A percentile compares a stretch with the other conserved stretches of the same genome.
Evolutionary conservation across 2,888 invertebrate genomes (phyloP).

Genomic region (Drosophila recens): DNA sequence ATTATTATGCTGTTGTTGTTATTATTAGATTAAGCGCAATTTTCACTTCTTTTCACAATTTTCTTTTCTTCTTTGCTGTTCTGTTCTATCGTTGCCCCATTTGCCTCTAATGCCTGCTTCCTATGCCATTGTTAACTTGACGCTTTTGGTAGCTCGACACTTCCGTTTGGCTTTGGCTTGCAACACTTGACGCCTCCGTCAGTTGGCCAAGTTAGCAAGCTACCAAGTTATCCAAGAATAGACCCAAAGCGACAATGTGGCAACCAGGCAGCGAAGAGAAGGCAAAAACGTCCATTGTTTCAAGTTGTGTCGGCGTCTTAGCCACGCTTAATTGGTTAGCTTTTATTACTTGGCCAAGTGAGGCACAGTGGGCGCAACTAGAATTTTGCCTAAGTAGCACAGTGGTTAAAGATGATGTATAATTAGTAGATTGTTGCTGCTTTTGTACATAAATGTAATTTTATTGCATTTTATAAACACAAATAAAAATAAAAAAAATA

Average conservation of each 20-base stretch:
- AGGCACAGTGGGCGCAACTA: slow-evolving; percentile 40
- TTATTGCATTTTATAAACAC: no score
- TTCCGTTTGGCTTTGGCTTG: slow-evolving; percentile 75
- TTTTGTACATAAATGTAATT: no score
- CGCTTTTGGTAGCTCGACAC: slow-evolving; percentile 63
- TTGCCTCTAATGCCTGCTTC: slow-evolving; percentile 39
- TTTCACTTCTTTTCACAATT: slow-evolving; percentile 67
- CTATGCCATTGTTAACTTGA: slow-evolving; percentile 54
- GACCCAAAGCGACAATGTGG: slow-evolving; percentile 10
- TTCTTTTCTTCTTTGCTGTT: slow-evolving; percentile 21
- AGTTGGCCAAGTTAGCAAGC: slow-evolving; percentile 55
- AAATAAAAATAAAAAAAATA: no score
- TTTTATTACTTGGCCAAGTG: slow-evolving; percentile 79
- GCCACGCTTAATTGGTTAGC: slow-evolving; percentile 81
- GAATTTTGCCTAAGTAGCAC: not conserved
- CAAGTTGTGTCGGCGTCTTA: slow-evolving; percentile 59
- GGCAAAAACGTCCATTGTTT: slow-evolving; percentile 53
- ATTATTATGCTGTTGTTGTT: slow-evolving; percentile 83
- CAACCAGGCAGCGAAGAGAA: slow-evolving; percentile 12
- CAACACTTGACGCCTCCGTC: slow-evolving; percentile 73
- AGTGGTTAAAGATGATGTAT: not conserved
- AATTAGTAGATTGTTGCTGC: no score
- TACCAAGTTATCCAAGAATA: slow-evolving; percentile 12
- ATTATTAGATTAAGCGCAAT: slow-evolving; percentile 84
- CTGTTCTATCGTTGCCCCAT: slow-evolving; percentile 15